A percentile compares a stretch with the other conserved stretches of the same genome.
Evolutionary conservation across 2,888 invertebrate genomes (phyloP).

Genomic region (Ormyrus rosae): DNA sequence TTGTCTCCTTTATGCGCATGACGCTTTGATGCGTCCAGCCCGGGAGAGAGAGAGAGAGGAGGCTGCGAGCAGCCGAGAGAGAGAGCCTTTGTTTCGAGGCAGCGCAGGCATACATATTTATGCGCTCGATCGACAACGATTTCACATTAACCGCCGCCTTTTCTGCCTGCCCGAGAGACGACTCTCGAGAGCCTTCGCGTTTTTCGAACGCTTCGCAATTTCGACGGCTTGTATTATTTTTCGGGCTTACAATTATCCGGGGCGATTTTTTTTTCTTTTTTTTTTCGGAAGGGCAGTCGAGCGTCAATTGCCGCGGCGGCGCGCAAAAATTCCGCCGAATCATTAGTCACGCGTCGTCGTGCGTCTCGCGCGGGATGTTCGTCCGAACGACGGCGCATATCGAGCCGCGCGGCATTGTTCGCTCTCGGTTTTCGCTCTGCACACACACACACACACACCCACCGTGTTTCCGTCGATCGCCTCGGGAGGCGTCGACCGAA

Average conservation of each 20-base stretch:
- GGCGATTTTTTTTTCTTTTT: no score
- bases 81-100: not conserved
- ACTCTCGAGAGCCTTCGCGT: no score
- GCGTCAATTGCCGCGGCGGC: no score
- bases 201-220: not conserved
- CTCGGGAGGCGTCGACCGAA: no score
- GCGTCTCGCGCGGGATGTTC: not conserved
- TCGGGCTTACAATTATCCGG: not conserved
- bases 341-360: slow-evolving; percentile 37
- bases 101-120: slow-evolving; percentile 38
- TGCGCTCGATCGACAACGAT: slow-evolving; percentile 48
- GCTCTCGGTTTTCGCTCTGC: no score
- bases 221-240: not conserved
- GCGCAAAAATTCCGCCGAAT: not conserved
- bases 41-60: not conserved
- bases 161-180: not conserved
- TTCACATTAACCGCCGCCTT: slow-evolving; percentile 39
- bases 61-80: not conserved
- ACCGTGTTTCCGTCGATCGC: no score
- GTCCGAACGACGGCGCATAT: not conserved
- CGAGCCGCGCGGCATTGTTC: not conserved
- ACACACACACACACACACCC: no score
- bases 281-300: no score
- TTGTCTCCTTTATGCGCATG: slow-evolving; percentile 42
- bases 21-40: slow-evolving; percentile 17